phyloP scores from a whole-genome alignment of 2,888 invertebrate genomes.

The Brenthis hecate region DNA sequence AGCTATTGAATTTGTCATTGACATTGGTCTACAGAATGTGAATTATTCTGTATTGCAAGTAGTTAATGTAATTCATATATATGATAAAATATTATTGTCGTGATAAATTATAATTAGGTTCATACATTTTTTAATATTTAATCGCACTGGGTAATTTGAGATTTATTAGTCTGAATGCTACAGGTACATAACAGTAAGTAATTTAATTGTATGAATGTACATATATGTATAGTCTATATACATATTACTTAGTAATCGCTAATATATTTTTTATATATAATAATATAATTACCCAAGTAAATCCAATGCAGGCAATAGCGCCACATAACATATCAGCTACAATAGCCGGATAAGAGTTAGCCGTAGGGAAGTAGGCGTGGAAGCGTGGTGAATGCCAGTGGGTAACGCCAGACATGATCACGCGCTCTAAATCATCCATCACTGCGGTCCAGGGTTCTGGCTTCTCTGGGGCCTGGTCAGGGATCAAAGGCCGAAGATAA shows the following conservation, averaged over 20 bases:
- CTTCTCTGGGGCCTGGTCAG: slow-evolving; percentile 90
- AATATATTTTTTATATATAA: too few relatives aligned
- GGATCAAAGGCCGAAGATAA: slow-evolving; percentile 93
- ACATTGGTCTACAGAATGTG: slow-evolving; percentile 51
- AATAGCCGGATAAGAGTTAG: slow-evolving; percentile 95
- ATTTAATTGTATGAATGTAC: too few relatives aligned
- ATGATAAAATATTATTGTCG: too few relatives aligned
- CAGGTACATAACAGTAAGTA: too few relatives aligned
- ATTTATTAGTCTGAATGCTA: too few relatives aligned
- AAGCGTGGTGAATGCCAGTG: slow-evolving; percentile 98
- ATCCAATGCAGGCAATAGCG: slow-evolving; percentile 97
- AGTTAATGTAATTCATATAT: too few relatives aligned
- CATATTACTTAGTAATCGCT: too few relatives aligned
- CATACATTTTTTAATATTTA: too few relatives aligned
- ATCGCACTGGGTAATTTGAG: too few relatives aligned
- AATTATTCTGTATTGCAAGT: not conserved
- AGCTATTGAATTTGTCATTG: slow-evolving; percentile 51
- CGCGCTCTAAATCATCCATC: slow-evolving; percentile 95
- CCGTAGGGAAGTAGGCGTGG: slow-evolving; percentile 97
- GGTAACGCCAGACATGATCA: slow-evolving; percentile 99
- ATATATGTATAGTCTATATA: too few relatives aligned
- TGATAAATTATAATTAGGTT: too few relatives aligned
- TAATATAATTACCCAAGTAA: slow-evolving; percentile 90
- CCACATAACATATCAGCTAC: slow-evolving; percentile 97
- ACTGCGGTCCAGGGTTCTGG: slow-evolving; percentile 96